phyloP scores from a whole-genome alignment of 2,888 invertebrate species.

The Cosmia pyralina region DNA sequence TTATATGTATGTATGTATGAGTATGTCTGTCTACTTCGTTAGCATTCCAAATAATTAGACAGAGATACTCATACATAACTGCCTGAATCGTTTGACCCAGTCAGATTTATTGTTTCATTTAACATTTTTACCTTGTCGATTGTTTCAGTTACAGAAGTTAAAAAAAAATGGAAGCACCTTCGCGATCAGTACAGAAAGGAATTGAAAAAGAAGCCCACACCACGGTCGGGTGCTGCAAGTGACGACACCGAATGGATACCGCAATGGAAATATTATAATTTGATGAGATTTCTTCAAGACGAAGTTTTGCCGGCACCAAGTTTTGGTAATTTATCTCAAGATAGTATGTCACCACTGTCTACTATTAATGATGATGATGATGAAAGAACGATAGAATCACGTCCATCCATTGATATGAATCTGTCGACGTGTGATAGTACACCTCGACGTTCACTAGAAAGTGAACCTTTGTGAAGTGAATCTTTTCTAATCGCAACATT shows the following conservation, averaged over 20 bases:
- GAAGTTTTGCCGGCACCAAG: slow-evolving; percentile 6
- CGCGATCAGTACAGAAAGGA: slow-evolving; percentile 47
- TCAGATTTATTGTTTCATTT: slow-evolving; percentile 21
- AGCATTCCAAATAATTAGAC: slow-evolving; percentile 14
- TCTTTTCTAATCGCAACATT: no score
- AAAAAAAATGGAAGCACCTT: slow-evolving; percentile 48
- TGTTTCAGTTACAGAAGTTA: slow-evolving; percentile 38
- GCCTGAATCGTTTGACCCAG: slow-evolving; percentile 14
- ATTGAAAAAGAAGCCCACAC: slow-evolving; percentile 40
- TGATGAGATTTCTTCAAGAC: slow-evolving; percentile 18
- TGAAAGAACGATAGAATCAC: slow-evolving; percentile 10
- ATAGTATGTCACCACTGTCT: no score
- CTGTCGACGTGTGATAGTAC: no score
- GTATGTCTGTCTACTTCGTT: slow-evolving; percentile 16
- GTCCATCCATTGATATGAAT: no score
- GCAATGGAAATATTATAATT: slow-evolving; percentile 43
- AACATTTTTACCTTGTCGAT: slow-evolving; percentile 20
- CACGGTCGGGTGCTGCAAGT: slow-evolving; percentile 34
- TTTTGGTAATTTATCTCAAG: no score
- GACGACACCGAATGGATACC: slow-evolving; percentile 36
- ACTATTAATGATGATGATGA: no score
- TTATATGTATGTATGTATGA: slow-evolving; percentile 14
- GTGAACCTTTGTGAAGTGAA: no score
- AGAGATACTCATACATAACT: slow-evolving; percentile 14
- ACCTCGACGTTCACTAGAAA: slow-evolving; percentile 2